Conservation (phyloP, 2,888 invertebrate species). For the Cryptosula pallasiana region DNA sequence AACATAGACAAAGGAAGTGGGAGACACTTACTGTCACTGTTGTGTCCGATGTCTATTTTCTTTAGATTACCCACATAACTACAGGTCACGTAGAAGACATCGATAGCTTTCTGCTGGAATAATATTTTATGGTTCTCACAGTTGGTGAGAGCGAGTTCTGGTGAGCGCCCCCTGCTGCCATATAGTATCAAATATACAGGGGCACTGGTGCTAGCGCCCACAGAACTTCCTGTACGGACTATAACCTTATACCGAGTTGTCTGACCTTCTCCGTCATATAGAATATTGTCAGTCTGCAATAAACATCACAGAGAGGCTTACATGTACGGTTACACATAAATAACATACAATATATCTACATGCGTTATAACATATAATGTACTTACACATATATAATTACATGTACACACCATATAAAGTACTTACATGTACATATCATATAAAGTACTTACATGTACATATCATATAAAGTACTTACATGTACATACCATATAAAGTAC, state of each 20-base stretch:
- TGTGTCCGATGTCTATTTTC: constrained; percentile 48
- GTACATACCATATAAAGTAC: background rate
- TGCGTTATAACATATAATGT: background rate
- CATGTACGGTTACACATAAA: background rate
- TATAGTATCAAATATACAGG: constrained; percentile 43
- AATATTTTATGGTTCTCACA: constrained; percentile 44
- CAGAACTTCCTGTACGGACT: constrained; percentile 40
- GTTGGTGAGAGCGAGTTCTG: constrained; percentile 38
- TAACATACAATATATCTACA: background rate
- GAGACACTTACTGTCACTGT: constrained; percentile 34
- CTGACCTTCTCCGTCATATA: constrained; percentile 34
- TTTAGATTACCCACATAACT: constrained; percentile 44
- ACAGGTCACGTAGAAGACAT: constrained; percentile 40
- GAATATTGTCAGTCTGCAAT: constrained; percentile 37
- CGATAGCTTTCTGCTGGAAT: constrained; percentile 50
- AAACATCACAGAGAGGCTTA: background rate
- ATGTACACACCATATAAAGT: background rate
- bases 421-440: background rate
- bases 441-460: background rate
- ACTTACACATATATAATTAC: background rate
- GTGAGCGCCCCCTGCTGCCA: constrained; percentile 46
- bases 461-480: no score
- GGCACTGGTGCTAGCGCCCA: constrained; percentile 46
- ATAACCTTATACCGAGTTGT: constrained; percentile 39
- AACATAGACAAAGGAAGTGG: no score